Evolutionary conservation across 2,113 vertebrate genomes (phyloP), one percentile per base, ranked within the genome.

Genomic region (Elephantulus edwardii): DNA sequence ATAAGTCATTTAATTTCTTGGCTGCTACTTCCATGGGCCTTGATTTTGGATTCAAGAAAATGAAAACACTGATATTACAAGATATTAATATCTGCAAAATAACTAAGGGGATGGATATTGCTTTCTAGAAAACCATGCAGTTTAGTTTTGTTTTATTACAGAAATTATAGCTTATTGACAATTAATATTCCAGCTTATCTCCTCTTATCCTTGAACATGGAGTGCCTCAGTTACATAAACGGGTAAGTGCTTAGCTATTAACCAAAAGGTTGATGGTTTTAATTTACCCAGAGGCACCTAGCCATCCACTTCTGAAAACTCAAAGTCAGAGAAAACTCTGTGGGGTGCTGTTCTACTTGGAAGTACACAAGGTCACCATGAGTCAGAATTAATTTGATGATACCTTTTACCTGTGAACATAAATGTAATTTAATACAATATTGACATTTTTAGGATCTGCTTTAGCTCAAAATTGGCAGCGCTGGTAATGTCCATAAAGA

Each of bases 111-210:
- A 81, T 17, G 60, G 72, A 70, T 56, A 60, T 33, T 56, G 35
- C 74, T 75, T 86, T 90, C 40, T 74, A 54, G 88, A 92, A 81
- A 86, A 72, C n/a, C 42, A 40, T 46, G 86, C 6, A 10, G 79
- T 75, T 89, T 83, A 80, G 70, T 62, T n/a, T 68, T 56, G 78
- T 42, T 28, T 30, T 10, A 13, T 24, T 56, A 60, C n/a, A 14
- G 20, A 46, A 71, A 66, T 33, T 79, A 46, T 6, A 62, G 16
- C 13, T 70, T 70, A 30, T 60, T 77, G 35, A 68, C 7, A 48
- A 64, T 19, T 24, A 83, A 71, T 24, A 52, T 2, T 75, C 8
- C 28, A 62, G 17, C 78, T 76, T 81, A 76, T 64, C 33, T 58
- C 44, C 4, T 89, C 20, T 79, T 75, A 17, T 52, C 58, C 58